Evolutionary conservation across 2,113 vertebrate genomes (phyloP).

Genomic region (Cisticola juncidis): DNA sequence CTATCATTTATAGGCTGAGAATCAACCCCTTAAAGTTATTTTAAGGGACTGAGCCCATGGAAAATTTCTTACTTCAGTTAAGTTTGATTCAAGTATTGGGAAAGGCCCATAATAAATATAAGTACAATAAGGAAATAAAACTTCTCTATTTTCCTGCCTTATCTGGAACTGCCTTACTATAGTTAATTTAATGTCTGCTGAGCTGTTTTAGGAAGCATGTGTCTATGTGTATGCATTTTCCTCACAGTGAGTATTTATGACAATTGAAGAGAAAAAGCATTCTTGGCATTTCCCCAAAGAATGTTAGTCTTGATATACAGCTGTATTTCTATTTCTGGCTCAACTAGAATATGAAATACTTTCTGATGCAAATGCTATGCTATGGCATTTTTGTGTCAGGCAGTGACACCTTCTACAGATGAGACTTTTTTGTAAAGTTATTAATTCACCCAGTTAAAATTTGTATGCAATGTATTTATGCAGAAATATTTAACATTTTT

Average conservation of each 20-base stretch:
- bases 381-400: neutral
- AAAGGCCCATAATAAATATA: neutral
- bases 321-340: constrained; percentile 32
- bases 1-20: neutral
- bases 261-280: neutral
- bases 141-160: neutral
- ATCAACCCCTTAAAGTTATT: neutral
- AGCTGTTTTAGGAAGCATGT: neutral
- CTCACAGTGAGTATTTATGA: neutral
- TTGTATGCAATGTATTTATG: neutral
- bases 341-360: neutral
- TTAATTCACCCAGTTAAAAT: neutral
- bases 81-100: neutral
- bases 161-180: neutral
- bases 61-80: neutral
- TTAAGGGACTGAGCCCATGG: neutral
- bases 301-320: neutral
- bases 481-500: neutral
- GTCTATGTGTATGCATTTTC: neutral
- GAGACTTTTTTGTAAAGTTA: neutral
- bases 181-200: neutral
- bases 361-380: neutral
- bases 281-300: neutral
- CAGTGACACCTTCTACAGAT: neutral
- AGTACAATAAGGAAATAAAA: neutral